Conservation (phyloP, 2,797 vertebrate genomes). For the Chloroceryle amazona region DNA sequence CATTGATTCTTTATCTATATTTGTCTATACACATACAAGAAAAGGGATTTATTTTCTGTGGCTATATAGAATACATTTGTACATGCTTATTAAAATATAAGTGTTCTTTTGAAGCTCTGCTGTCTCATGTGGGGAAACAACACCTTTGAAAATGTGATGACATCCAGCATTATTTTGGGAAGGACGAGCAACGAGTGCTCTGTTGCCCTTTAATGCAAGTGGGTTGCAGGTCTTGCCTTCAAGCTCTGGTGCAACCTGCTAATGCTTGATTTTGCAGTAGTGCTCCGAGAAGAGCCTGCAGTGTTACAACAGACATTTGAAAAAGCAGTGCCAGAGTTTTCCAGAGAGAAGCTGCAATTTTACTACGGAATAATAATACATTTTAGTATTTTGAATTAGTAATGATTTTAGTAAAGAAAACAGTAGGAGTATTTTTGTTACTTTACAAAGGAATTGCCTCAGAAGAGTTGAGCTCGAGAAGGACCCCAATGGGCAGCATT, state of each 20-base stretch:
- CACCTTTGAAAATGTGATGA: neutral
- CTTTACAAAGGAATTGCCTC: conserved; percentile 6
- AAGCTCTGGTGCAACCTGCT: neutral
- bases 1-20: neutral
- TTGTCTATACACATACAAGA: neutral
- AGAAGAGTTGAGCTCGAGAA: neutral
- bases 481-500: neutral
- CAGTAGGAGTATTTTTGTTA: neutral
- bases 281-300: neutral
- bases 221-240: neutral
- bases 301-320: neutral
- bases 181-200: neutral
- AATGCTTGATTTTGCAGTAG: neutral
- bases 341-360: neutral
- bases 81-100: neutral
- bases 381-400: conserved; percentile 3
- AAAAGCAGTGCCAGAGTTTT: neutral
- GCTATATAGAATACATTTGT: neutral
- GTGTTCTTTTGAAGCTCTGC: neutral
- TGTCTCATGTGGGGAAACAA: neutral
- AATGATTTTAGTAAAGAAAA: neutral
- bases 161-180: neutral
- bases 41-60: neutral
- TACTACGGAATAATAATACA: neutral
- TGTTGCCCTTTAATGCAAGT: neutral